Evolutionary conservation across 2,797 vertebrate species (phyloP).

Genomic region (Orestias chungarensis): DNA sequence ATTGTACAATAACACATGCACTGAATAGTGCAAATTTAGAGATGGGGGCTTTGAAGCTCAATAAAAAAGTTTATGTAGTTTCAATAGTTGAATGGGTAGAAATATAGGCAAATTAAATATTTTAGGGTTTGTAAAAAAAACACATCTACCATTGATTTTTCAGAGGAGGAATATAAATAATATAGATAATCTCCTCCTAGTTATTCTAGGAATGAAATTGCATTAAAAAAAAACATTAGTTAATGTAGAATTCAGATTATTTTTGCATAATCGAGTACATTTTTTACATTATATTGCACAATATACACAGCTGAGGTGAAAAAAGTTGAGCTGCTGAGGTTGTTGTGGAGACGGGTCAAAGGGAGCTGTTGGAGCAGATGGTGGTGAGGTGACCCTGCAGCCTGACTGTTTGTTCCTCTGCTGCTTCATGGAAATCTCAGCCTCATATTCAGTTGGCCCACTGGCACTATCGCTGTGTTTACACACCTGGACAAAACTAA

Average conservation of each 20-base stretch:
- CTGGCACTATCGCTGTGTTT: constrained; percentile 43
- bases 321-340: constrained; percentile 37
- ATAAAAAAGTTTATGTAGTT: background rate
- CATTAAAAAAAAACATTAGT: background rate
- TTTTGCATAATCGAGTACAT: background rate
- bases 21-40: background rate
- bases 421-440: constrained; percentile 54
- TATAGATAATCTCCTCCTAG: background rate
- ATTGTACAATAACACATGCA: background rate
- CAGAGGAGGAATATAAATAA: background rate
- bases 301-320: constrained; percentile 18
- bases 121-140: background rate
- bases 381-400: constrained; percentile 60
- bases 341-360: constrained; percentile 60
- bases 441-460: constrained; percentile 31
- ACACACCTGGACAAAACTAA: constrained; percentile 58
- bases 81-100: background rate
- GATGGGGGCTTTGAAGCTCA: background rate
- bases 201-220: background rate
- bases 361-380: constrained; percentile 71
- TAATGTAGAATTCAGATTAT: background rate
- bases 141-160: background rate
- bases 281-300: constrained; percentile 5
- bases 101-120: background rate
- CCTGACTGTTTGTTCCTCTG: constrained; percentile 57